Evolutionary conservation across 2,888 invertebrate genomes (phyloP).

Genomic region (Ctena decussata): DNA sequence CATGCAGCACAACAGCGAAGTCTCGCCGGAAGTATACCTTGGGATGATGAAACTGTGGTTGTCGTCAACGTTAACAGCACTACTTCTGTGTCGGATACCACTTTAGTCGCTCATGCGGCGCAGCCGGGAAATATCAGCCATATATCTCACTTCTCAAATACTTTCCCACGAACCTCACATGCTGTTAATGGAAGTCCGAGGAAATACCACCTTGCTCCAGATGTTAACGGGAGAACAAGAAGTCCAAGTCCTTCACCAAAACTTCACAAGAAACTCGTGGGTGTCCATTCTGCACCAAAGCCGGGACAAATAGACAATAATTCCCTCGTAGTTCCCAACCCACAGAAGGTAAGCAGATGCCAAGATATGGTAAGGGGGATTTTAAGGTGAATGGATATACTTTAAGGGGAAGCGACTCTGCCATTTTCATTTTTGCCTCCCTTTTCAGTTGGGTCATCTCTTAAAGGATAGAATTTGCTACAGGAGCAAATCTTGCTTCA

Average conservation of each 20-base stretch:
- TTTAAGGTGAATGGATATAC: too few species aligned
- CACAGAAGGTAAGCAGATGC: slow-evolving; percentile 89
- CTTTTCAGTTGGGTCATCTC: too few species aligned
- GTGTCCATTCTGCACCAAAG: slow-evolving; percentile 68
- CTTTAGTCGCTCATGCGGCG: slow-evolving; percentile 24
- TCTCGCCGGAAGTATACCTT: slow-evolving; percentile 66
- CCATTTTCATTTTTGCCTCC: too few species aligned
- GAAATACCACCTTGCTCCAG: slow-evolving; percentile 71
- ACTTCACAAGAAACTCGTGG: slow-evolving; percentile 69
- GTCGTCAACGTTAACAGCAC: slow-evolving; percentile 73
- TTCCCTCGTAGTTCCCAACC: slow-evolving; percentile 90
- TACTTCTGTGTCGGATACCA: slow-evolving; percentile 47
- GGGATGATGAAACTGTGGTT: slow-evolving; percentile 81
- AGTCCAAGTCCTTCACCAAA: slow-evolving; percentile 82
- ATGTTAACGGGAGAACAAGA: slow-evolving; percentile 60
- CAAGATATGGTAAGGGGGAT: too few species aligned
- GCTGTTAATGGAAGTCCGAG: slow-evolving; percentile 68
- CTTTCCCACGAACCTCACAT: slow-evolving; percentile 64
- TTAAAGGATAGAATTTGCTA: too few species aligned
- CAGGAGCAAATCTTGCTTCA: too few species aligned
- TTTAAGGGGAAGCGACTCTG: too few species aligned
- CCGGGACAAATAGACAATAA: slow-evolving; percentile 94
- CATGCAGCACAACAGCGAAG: slow-evolving; percentile 52
- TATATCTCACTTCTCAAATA: slow-evolving; percentile 53
- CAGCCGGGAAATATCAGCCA: slow-evolving; percentile 15